phyloP scores from a whole-genome alignment of 2,113 vertebrate species.

The Onychostoma macrolepis region DNA sequence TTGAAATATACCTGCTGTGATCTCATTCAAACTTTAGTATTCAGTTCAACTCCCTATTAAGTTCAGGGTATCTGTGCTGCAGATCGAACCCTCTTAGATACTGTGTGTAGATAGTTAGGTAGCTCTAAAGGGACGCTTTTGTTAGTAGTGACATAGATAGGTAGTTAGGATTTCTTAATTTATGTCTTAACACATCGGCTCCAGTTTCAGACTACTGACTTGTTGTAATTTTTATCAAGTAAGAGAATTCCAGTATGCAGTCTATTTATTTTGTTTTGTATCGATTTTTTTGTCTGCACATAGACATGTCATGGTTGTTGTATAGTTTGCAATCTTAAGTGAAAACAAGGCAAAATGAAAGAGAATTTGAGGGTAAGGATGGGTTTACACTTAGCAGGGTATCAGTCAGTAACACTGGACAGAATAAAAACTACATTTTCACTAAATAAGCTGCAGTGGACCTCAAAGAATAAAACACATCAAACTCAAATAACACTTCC shows the following conservation, averaged over 20 bases:
- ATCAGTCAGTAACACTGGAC: slow-evolving; percentile 22
- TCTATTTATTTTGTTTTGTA: slow-evolving; percentile 65
- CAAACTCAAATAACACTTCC: background rate
- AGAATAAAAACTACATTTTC: background rate
- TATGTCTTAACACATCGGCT: slow-evolving; percentile 65
- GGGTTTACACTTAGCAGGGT: slow-evolving; percentile 13
- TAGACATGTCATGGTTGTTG: slow-evolving; percentile 36
- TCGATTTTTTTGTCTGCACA: slow-evolving; percentile 47
- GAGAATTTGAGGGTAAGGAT: slow-evolving; percentile 13
- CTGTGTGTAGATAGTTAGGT: slow-evolving; percentile 43
- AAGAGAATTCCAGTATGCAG: slow-evolving; percentile 60
- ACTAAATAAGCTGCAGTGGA: background rate
- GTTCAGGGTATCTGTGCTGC: slow-evolving; percentile 13
- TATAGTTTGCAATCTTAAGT: slow-evolving; percentile 34
- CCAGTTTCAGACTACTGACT: slow-evolving; percentile 57
- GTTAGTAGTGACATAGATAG: slow-evolving; percentile 59
- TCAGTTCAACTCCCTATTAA: slow-evolving; percentile 22
- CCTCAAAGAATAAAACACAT: background rate
- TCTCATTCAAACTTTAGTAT: slow-evolving; percentile 20
- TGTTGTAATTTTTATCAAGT: slow-evolving; percentile 63
- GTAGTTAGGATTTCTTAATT: slow-evolving; percentile 65
- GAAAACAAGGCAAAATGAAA: slow-evolving; percentile 18
- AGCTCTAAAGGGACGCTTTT: slow-evolving; percentile 43
- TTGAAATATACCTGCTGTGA: slow-evolving; percentile 22
- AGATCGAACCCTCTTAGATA: slow-evolving; percentile 21